Evolutionary conservation across 2,888 invertebrate species (phyloP), one percentile per base, ranked within the genome.

Genomic region (Amphipyra berbera): DNA sequence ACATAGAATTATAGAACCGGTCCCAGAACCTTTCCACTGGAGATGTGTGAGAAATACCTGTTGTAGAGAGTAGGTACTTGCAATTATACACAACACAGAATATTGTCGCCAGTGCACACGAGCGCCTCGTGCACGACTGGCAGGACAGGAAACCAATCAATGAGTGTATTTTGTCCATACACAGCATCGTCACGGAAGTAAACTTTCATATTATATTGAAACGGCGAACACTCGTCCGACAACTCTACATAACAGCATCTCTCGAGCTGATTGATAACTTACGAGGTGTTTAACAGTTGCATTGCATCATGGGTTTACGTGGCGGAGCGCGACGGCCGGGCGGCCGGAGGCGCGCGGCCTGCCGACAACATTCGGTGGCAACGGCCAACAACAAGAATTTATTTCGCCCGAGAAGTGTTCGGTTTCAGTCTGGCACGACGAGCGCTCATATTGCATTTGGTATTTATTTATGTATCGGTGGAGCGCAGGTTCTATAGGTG

Each of bases 391-490:
- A 82, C 85, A 89, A 91, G 93, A 93, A 93, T 93, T 89, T 89
- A 89, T 91, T 92, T 91, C 88, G 91, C 85, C 83, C 86, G 87
- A 90, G 89, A 90, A 93, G 94, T 93, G 91, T 95, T 94, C 93
- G 93, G 93, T 94, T 94, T 93, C 93, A 93, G 94, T 93, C 91
- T 93, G 93, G 92, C 92, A 93, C 93, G 88, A 82, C 86, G 88
- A 89, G 85, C 88, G 88, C 84, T 90, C 90, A 88, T 90, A 88
- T 88, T 91, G 92, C 91, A 88, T 90, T 89, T 88, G 88, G 88
- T 93, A 93, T 94, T 93, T 94, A 93, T 94, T 93, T 93, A 93
- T 92, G 92, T 94, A 90, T 93, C 88, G 89, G 88, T 82, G 83
- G 88, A 89, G 89, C 90, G 89, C 93, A 92, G 93, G 94, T 89